These are phyloP conservation scores for Macaca mulatta DNA, from an alignment of 2,113 vertebrate species.

Conservation along the genomic window DNA sequence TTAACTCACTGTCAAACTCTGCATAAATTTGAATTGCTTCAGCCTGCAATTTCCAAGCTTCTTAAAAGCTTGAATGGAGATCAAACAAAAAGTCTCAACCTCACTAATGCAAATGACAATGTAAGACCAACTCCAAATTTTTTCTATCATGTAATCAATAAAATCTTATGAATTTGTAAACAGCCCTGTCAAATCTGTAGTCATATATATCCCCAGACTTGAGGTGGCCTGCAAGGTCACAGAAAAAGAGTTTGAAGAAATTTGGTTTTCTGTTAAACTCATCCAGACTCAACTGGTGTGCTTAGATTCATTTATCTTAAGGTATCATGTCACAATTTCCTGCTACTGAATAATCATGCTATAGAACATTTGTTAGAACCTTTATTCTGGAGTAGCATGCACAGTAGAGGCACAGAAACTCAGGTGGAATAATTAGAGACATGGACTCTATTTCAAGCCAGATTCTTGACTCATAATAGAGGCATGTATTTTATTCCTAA, in stretches of 20 bases:
- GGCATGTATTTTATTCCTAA: background rate
- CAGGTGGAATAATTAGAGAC: background rate
- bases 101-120: constrained; percentile 60
- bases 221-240: constrained; percentile 17
- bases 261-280: constrained; percentile 20
- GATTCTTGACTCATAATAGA: background rate
- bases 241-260: background rate
- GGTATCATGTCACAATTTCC: background rate
- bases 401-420: background rate
- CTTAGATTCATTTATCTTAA: constrained; percentile 6
- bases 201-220: background rate
- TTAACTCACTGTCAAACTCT: constrained; percentile 75
- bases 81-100: constrained; percentile 68
- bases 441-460: background rate
- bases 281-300: background rate
- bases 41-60: constrained; percentile 54
- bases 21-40: constrained; percentile 75
- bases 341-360: constrained; percentile 43
- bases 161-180: constrained; percentile 66
- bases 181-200: constrained; percentile 46
- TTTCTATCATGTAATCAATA: constrained; percentile 62
- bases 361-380: background rate
- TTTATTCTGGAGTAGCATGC: background rate
- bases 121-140: constrained; percentile 31
- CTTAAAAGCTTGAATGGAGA: constrained; percentile 60